Conservation (phyloP, 2,797 vertebrate genomes). For the Pipistrellus pygmaeus region DNA sequence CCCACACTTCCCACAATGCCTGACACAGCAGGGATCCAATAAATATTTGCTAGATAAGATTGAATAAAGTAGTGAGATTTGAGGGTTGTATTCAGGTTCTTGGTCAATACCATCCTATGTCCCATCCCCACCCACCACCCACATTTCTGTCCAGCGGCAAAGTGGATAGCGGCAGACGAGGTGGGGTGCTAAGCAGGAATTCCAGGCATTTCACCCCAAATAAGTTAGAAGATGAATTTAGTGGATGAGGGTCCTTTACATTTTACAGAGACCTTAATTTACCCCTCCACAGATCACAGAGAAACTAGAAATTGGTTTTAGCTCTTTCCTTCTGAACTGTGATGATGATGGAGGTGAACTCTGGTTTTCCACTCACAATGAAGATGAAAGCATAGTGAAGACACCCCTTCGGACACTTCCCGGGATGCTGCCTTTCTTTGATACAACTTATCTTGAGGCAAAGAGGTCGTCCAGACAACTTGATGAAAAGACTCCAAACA, state of each 20-base stretch:
- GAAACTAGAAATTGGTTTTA: constrained; percentile 2
- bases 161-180: not conserved
- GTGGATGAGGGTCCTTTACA: constrained; percentile 15
- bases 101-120: not conserved
- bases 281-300: constrained; percentile 11
- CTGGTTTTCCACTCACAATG: not conserved
- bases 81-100: not conserved
- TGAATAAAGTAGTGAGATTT: not conserved
- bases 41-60: not conserved
- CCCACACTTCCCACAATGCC: not conserved
- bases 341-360: not conserved
- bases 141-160: not conserved
- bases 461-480: not conserved
- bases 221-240: constrained; percentile 26
- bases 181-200: not conserved
- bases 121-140: not conserved
- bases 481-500: constrained; percentile 46
- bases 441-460: not conserved
- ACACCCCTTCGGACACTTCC: not conserved
- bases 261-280: not conserved
- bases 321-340: not conserved
- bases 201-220: constrained; percentile 4
- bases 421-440: not conserved
- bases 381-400: constrained; percentile 29
- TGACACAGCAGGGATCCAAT: not conserved